Conservation (phyloP, 2,797 vertebrate species). For the Heteromormyrus szaboi region DNA sequence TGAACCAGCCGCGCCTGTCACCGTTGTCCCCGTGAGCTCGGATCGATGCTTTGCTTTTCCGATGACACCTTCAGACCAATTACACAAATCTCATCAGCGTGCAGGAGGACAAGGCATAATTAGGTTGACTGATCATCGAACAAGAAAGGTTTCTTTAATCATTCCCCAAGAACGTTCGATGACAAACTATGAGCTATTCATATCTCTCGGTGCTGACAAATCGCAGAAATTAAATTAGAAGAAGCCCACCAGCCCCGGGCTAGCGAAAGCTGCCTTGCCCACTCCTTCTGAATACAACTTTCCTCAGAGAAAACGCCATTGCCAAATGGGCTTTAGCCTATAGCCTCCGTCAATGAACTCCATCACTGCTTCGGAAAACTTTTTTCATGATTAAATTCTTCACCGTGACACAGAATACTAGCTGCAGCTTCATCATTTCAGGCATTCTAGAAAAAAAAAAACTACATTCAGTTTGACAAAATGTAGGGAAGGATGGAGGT, state of each 20-base stretch:
- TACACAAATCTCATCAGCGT: constrained; percentile 21
- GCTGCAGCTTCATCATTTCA: not conserved
- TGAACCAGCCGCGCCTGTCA: not conserved
- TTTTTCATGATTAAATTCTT: not conserved
- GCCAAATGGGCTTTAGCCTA: not conserved
- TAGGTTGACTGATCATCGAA: constrained; percentile 32
- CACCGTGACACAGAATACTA: not conserved
- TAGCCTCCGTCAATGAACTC: not conserved
- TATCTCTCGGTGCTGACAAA: constrained; percentile 26
- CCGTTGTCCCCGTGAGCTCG: not conserved
- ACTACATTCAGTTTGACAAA: not conserved
- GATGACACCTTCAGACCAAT: constrained; percentile 28
- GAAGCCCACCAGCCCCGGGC: constrained; percentile 25
- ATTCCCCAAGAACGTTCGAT: constrained; percentile 20
- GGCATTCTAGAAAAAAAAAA: not conserved
- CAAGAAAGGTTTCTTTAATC: constrained; percentile 29
- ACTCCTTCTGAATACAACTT: constrained; percentile 1
- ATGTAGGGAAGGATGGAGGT: not conserved
- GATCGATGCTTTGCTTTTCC: constrained; percentile 4
- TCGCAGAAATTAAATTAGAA: constrained; percentile 27
- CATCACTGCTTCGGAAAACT: constrained; percentile 5
- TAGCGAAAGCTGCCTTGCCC: constrained; percentile 22
- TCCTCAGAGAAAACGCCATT: not conserved
- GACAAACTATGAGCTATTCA: constrained; percentile 25
- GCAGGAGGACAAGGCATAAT: constrained; percentile 20